Percentiles rank a stretch among this genome's conserved stretches.
These are phyloP conservation scores for Lumbricus terrestris DNA, from an alignment of 2,888 invertebrate genomes.

Conservation along the genomic window DNA sequence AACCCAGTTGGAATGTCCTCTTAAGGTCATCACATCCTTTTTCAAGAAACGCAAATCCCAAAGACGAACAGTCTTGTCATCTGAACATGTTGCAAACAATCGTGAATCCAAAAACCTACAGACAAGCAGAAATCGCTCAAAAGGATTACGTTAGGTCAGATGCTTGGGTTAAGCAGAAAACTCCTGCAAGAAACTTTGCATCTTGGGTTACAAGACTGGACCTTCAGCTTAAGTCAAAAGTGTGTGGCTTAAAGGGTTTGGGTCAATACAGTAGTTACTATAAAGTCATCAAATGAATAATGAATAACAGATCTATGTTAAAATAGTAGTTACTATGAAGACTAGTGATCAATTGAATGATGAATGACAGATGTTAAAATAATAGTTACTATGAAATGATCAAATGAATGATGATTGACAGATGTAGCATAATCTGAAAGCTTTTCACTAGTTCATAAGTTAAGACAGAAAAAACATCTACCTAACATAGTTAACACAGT, in stretches of 20 bases:
- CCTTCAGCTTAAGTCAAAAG: background rate
- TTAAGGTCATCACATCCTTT: conserved; percentile 73
- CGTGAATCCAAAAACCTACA: conserved; percentile 80
- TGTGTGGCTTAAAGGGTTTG: background rate
- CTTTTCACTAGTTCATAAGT: background rate
- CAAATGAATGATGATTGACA: background rate
- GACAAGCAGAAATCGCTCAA: background rate
- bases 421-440: background rate
- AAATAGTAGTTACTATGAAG: no score
- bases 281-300: background rate
- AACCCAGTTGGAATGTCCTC: conserved; percentile 91
- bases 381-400: background rate
- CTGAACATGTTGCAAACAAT: conserved; percentile 89
- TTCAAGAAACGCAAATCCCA: conserved; percentile 89
- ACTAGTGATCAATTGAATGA: background rate
- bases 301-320: background rate
- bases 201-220: background rate
- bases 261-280: no score
- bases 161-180: background rate
- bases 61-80: conserved; percentile 85
- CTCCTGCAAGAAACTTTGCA: background rate
- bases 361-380: background rate
- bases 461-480: conserved; percentile 54
- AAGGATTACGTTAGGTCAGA: background rate
- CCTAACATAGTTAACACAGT: conserved; percentile 91